phyloP scores from a whole-genome alignment of 2,888 invertebrate species.

The Aleiodes testaceus region DNA sequence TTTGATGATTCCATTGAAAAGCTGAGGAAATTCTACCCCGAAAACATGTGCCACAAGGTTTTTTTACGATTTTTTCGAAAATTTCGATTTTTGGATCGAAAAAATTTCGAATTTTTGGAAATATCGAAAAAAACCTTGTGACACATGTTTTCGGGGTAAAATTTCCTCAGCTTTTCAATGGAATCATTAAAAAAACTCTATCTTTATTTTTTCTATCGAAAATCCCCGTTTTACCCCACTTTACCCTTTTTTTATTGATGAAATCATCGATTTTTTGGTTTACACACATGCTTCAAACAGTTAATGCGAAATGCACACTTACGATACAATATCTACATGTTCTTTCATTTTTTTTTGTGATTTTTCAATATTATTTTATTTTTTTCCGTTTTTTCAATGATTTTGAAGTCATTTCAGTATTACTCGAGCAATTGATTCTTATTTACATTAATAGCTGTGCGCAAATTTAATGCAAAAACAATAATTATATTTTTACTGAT shows the following conservation, averaged over 20 bases:
- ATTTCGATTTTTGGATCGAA: neutral
- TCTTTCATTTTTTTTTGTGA: constrained; percentile 21
- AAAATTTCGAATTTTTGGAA: neutral
- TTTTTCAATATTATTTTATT: constrained; percentile 3
- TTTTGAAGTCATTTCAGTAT: constrained; percentile 1
- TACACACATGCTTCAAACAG: neutral
- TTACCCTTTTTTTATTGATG: no score
- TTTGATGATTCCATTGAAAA: constrained; percentile 26
- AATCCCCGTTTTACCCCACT: no score
- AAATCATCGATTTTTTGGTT: no score
- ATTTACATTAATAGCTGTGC: constrained; percentile 22
- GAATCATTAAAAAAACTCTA: no score
- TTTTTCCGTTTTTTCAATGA: no score
- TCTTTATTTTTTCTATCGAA: no score
- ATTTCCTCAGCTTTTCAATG: no score
- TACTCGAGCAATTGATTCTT: constrained; percentile 16
- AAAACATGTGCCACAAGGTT: no score
- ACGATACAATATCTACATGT: constrained; percentile 29
- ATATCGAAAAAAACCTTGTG: neutral
- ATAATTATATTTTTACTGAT: no score
- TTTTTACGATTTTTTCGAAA: neutral
- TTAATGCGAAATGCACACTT: constrained; percentile 8
- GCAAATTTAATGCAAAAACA: constrained; percentile 10
- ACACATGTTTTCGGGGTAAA: no score
- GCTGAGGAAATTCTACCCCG: no score